Evolutionary conservation across 2,888 invertebrate species (phyloP), one percentile per base, ranked within the genome.

Genomic region (Ophion costatus): DNA sequence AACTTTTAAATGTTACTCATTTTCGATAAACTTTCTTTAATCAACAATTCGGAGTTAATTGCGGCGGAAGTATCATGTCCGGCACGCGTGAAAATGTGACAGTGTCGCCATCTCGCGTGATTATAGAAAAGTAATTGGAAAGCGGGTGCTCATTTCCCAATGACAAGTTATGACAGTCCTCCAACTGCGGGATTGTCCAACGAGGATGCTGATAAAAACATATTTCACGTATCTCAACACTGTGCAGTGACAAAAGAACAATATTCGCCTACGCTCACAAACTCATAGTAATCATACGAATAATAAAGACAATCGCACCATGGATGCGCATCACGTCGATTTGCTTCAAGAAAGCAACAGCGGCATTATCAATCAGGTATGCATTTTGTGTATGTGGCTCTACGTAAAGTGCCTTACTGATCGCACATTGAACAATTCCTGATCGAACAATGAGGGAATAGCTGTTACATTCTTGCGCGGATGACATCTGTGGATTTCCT

Each of bases 401-500:
- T 17, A 7, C 10, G 38, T 14, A 61, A 22, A 33, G 2, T 73
- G 4, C 14, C 9, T 7, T 7, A 20, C 4, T 42, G n/a, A 7
- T 29, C 4, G 4, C 11, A 0, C 29, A 10, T 59, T 59, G 22
- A 59, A 51, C 5, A 29, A 22, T 3, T 63, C 42, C 42, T 5
- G 2, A 5, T 45, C 11, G 4, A 59, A 20, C 42, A 38, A 80
- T 74, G 5, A 4, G 63, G 24, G 80, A 80, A 81, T 45, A 93
- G 93, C 87, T 93, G 71, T 59, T 93, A 51, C 91, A 93, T 79
- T 86, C 89, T n/a, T 93, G 93, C 63, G 88, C 90, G 29, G 91
- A 92, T 80, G 93, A 93, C 90, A 90, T 93, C 86, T 93, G 93
- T 75, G 91, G 91, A 1, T 87, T 88, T 42, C 88, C 89, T n/a